Conservation (phyloP, 2,113 vertebrate species). For the Grammomys dolichurus region DNA sequence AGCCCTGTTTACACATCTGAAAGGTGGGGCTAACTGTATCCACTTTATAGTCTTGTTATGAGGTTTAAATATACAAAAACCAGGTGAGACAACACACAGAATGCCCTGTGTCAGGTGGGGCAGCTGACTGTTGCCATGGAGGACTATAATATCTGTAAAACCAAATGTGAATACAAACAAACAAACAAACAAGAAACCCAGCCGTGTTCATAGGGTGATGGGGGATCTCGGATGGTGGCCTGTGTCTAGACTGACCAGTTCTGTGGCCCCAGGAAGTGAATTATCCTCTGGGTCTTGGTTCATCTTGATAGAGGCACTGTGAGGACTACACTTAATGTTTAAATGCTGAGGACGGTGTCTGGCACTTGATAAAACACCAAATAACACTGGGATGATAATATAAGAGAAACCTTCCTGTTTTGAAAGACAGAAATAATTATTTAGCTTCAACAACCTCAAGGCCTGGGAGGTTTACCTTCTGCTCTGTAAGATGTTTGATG, state of each 20-base stretch:
- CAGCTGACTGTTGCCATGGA: not conserved
- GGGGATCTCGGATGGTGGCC: not conserved
- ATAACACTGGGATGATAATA: not conserved
- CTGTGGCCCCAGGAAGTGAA: not conserved
- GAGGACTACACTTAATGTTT: not conserved
- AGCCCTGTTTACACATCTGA: not conserved
- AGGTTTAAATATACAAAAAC: not conserved
- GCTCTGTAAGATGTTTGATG: rapidly evolving
- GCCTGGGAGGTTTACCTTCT: no score
- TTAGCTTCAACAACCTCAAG: not conserved
- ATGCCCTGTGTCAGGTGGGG: not conserved
- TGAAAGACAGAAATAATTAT: not conserved
- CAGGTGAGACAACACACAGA: not conserved
- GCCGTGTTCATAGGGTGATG: not conserved
- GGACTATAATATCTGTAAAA: not conserved
- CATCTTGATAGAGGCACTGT: not conserved
- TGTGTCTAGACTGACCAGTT: not conserved
- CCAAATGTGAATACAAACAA: not conserved
- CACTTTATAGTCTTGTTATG: not conserved
- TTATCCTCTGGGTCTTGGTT: not conserved
- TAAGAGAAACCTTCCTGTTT: not conserved
- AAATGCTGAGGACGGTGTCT: not conserved
- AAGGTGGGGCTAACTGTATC: not conserved
- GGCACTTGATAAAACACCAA: no score
- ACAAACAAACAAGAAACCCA: not conserved